These are phyloP conservation scores for Sebastes fasciatus DNA, from an alignment of 2,113 vertebrate species.

Conservation along the genomic window DNA sequence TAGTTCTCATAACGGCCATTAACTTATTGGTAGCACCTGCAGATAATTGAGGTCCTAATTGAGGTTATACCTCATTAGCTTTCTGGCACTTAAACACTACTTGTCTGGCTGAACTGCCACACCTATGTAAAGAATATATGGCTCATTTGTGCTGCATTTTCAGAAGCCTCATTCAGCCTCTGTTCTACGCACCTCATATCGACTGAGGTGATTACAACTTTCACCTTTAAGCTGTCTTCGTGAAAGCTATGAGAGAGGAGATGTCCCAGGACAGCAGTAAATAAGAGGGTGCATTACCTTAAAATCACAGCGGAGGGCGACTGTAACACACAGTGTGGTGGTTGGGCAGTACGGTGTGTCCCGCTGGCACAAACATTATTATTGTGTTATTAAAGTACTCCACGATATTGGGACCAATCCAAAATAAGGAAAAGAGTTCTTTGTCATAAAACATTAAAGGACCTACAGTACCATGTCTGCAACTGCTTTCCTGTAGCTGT, in stretches of 20 bases:
- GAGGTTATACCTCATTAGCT: not conserved
- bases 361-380: not conserved
- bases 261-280: not conserved
- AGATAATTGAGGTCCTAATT: not conserved
- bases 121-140: not conserved
- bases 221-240: not conserved
- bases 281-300: conserved; percentile 52
- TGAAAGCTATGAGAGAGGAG: not conserved
- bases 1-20: not conserved
- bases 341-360: not conserved
- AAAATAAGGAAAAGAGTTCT: not conserved
- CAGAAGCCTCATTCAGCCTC: not conserved
- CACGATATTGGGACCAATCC: not conserved
- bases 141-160: not conserved
- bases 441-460: not conserved
- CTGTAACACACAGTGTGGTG: conserved; percentile 32
- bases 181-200: not conserved
- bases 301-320: conserved; percentile 65
- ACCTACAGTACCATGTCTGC: not conserved
- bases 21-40: not conserved
- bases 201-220: not conserved
- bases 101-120: not conserved
- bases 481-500: not conserved
- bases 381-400: not conserved
- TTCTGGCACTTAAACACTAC: not conserved